Percentiles rank a stretch among this genome's conserved stretches.
Evolutionary conservation across 2,797 vertebrate species (phyloP).

Genomic region (Ceyx erithaca): DNA sequence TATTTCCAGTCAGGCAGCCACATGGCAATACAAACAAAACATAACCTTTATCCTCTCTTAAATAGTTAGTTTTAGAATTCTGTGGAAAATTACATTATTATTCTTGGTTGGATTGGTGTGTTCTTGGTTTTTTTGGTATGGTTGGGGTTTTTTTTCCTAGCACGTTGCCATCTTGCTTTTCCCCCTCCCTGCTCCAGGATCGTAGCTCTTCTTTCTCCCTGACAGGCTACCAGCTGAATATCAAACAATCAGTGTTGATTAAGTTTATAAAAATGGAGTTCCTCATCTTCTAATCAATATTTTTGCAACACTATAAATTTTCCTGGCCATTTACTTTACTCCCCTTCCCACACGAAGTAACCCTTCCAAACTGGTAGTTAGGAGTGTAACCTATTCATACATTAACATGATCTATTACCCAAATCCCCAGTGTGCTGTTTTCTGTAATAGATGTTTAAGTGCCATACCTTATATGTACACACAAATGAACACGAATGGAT

Average conservation of each 20-base stretch:
- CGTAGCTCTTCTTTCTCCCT: conserved; percentile 48
- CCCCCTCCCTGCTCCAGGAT: neutral
- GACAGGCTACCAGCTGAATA: conserved; percentile 49
- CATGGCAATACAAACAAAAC: neutral
- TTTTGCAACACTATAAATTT: conserved; percentile 71
- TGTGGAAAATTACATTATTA: conserved; percentile 6
- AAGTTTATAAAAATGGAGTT: conserved; percentile 75
- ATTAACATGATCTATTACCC: conserved; percentile 65
- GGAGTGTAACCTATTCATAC: conserved; percentile 46
- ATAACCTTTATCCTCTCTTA: neutral
- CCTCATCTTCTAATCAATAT: conserved; percentile 69
- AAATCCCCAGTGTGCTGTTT: conserved; percentile 48
- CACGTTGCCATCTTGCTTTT: neutral
- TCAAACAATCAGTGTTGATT: conserved; percentile 69
- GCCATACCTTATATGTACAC: conserved; percentile 13
- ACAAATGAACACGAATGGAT: neutral
- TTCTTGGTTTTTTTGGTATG: accelerated
- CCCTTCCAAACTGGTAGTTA: conserved; percentile 45
- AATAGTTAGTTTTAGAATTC: neutral
- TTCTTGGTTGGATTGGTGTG: neutral
- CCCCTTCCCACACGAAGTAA: conserved; percentile 28
- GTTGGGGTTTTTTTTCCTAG: neutral
- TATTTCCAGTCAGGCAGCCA: conserved; percentile 5
- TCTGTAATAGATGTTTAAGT: conserved; percentile 68
- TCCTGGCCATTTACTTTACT: conserved; percentile 58